A percentile compares a stretch with the other conserved stretches of the same genome.
Conservation (phyloP, 2,113 vertebrate species). For the Oryzias javanicus region DNA sequence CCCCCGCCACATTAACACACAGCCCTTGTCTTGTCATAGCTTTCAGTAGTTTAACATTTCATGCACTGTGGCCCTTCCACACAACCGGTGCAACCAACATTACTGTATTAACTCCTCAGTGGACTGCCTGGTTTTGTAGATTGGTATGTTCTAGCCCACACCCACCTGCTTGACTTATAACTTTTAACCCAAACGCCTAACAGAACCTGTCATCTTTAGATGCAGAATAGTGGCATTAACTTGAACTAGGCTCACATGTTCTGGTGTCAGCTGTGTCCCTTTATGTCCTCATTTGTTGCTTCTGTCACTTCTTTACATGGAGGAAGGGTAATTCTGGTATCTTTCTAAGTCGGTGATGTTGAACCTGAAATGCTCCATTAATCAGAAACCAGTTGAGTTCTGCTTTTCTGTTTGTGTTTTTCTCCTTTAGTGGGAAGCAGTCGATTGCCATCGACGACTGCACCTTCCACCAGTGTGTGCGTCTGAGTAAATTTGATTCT, state of each 20-base stretch:
- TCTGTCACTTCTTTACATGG: neutral
- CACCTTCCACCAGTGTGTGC: conserved; percentile 98
- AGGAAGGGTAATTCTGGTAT: conserved; percentile 29
- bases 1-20: conserved; percentile 36
- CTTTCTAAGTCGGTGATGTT: neutral
- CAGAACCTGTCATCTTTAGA: conserved; percentile 19
- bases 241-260: conserved; percentile 12
- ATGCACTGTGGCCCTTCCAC: conserved; percentile 33
- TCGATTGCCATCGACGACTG: conserved; percentile 99
- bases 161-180: conserved; percentile 47
- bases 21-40: conserved; percentile 46
- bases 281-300: conserved; percentile 4
- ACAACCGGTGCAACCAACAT: conserved; percentile 24
- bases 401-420: conserved; percentile 33
- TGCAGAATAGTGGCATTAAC: conserved; percentile 34
- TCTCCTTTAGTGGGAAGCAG: conserved; percentile 88
- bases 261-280: conserved; percentile 18
- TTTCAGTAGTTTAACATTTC: conserved; percentile 34
- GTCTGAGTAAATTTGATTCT: conserved; percentile 99
- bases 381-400: neutral
- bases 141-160: conserved; percentile 30
- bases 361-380: neutral
- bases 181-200: conserved; percentile 37
- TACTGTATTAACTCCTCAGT: conserved; percentile 27
- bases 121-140: conserved; percentile 33